These are phyloP conservation scores for Sciurus carolinensis DNA, from an alignment of 2,797 vertebrate species.

Conservation along the genomic window DNA sequence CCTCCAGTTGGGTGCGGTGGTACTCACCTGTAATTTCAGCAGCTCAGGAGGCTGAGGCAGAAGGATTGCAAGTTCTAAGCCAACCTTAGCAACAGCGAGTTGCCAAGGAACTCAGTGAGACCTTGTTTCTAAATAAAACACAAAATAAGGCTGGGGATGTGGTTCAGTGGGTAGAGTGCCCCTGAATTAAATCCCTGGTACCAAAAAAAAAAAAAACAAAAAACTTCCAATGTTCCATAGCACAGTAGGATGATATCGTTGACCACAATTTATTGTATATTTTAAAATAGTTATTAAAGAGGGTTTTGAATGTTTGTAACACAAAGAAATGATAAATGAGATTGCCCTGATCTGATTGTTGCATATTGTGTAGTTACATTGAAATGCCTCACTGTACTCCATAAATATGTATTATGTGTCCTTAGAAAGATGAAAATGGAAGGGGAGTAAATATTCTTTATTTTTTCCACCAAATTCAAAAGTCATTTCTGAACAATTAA, in stretches of 20 bases:
- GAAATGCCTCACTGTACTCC: neutral
- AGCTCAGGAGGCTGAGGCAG: too few relatives aligned
- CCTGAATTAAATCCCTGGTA: too few relatives aligned
- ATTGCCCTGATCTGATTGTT: neutral
- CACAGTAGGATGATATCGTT: neutral
- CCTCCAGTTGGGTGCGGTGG: too few relatives aligned
- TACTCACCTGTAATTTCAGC: too few relatives aligned
- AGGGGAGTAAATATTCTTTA: neutral
- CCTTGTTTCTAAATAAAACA: too few relatives aligned
- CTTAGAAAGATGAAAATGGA: neutral
- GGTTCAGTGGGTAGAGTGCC: too few relatives aligned
- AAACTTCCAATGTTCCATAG: neutral
- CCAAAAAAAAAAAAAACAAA: too few relatives aligned
- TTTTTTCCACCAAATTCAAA: neutral
- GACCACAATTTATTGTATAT: neutral
- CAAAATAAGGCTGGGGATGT: too few relatives aligned
- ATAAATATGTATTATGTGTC: neutral
- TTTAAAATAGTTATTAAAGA: neutral
- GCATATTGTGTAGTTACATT: neutral
- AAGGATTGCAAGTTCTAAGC: too few relatives aligned
- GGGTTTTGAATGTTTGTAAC: neutral
- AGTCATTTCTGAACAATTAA: neutral
- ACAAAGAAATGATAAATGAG: neutral
- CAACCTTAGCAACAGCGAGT: too few relatives aligned
- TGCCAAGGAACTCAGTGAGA: too few relatives aligned